Conservation (phyloP, 2,113 vertebrate genomes). For the Corythoichthys haematopterus region DNA sequence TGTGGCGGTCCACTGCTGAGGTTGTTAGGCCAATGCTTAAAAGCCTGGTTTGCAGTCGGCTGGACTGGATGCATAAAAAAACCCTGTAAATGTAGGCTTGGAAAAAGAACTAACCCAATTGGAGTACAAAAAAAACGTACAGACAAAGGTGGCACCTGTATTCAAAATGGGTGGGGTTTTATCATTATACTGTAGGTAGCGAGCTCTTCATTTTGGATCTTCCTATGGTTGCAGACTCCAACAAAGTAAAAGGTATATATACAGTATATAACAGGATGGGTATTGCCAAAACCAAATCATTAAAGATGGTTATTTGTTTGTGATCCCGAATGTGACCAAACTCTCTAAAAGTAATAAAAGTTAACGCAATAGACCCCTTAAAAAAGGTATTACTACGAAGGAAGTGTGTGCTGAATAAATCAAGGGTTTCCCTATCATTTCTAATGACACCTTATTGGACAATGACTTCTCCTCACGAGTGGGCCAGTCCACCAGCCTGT, state of each 20-base stretch:
- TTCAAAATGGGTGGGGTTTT: conserved; percentile 63
- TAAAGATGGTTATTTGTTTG: conserved; percentile 25
- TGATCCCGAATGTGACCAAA: conserved; percentile 26
- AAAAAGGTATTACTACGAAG: conserved; percentile 56
- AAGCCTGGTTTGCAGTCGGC: conserved; percentile 66
- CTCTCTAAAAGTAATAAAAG: conserved; percentile 45
- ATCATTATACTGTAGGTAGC: conserved; percentile 58
- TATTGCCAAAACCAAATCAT: conserved; percentile 34
- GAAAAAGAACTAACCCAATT: conserved; percentile 47
- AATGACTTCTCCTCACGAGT: conserved; percentile 63
- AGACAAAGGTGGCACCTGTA: conserved; percentile 64
- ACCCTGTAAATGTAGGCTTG: conserved; percentile 37
- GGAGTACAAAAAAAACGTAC: conserved; percentile 37
- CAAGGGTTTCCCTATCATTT: conserved; percentile 48
- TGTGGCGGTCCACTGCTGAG: conserved; percentile 73
- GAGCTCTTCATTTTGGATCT: conserved; percentile 54
- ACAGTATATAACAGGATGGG: conserved; percentile 39
- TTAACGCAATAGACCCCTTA: conserved; percentile 43
- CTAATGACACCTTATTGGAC: conserved; percentile 42
- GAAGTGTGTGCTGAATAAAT: conserved; percentile 47
- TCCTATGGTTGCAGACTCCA: conserved; percentile 39
- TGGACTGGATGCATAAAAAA: conserved; percentile 53
- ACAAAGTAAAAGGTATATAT: conserved; percentile 32
- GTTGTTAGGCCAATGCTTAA: conserved; percentile 72
- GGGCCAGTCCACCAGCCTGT: conserved; percentile 47